Conservation (phyloP, 2,888 invertebrate species). For the Ophioninae sp. region DNA sequence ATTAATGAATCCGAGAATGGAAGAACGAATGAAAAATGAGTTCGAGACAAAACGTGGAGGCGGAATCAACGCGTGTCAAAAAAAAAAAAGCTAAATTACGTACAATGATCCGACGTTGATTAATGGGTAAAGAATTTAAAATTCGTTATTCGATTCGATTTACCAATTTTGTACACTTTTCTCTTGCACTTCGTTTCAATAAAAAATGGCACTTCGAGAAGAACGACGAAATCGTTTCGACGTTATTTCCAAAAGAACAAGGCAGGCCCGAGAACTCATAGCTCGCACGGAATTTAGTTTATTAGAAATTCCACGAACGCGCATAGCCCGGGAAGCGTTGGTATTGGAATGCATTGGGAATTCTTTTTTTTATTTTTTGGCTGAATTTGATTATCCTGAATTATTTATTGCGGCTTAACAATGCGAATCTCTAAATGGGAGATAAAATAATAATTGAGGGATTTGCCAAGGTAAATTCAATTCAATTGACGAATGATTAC, state of each 20-base stretch:
- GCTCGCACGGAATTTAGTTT: slow-evolving; percentile 66
- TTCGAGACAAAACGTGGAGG: neutral
- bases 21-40: neutral
- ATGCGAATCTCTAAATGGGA: too few species aligned
- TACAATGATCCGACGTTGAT: too few species aligned
- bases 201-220: slow-evolving; percentile 6
- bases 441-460: too few species aligned
- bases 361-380: neutral
- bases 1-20: neutral
- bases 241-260: slow-evolving; percentile 1
- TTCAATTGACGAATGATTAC: too few species aligned
- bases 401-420: too few species aligned
- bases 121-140: too few species aligned
- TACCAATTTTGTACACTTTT: neutral
- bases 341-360: neutral
- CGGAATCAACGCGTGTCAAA: neutral
- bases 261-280: slow-evolving; percentile 53
- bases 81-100: neutral
- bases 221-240: slow-evolving; percentile 31
- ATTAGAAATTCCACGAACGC: slow-evolving; percentile 70
- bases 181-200: neutral
- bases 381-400: neutral
- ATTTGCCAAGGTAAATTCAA: too few species aligned
- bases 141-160: too few species aligned
- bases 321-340: slow-evolving; percentile 1